Conservation (phyloP, 2,113 vertebrate genomes). For the Corydoras maculifer region DNA sequence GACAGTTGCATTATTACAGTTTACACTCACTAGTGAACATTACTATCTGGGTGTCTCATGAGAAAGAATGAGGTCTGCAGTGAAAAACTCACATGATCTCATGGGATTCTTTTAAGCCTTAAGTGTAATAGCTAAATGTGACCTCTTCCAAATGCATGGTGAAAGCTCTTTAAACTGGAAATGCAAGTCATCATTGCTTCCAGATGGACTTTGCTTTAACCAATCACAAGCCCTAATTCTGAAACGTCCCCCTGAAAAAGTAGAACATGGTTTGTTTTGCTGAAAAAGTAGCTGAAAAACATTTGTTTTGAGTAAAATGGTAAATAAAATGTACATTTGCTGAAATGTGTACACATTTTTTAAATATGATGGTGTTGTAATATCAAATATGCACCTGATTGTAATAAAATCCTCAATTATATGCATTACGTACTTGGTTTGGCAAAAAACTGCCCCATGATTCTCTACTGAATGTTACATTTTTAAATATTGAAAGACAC, state of each 20-base stretch:
- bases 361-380: too few relatives aligned
- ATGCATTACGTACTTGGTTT: too few relatives aligned
- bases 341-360: too few relatives aligned
- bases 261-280: background rate
- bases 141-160: conserved; percentile 20
- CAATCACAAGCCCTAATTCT: conserved; percentile 61
- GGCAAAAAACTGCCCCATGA: too few relatives aligned
- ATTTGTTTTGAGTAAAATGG: background rate
- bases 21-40: background rate
- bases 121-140: conserved; percentile 21
- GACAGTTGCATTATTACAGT: too few relatives aligned
- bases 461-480: too few relatives aligned
- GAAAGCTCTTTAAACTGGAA: conserved; percentile 45
- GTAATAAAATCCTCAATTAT: too few relatives aligned
- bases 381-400: too few relatives aligned
- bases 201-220: conserved; percentile 57
- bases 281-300: background rate
- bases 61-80: background rate
- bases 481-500: too few relatives aligned
- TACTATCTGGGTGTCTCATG: background rate
- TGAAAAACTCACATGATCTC: background rate
- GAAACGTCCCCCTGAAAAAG: conserved; percentile 54
- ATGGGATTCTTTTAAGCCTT: background rate
- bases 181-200: conserved; percentile 60
- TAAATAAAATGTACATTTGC: too few relatives aligned